phyloP scores from a whole-genome alignment of 2,113 vertebrate genomes.

The Pagrus major region DNA sequence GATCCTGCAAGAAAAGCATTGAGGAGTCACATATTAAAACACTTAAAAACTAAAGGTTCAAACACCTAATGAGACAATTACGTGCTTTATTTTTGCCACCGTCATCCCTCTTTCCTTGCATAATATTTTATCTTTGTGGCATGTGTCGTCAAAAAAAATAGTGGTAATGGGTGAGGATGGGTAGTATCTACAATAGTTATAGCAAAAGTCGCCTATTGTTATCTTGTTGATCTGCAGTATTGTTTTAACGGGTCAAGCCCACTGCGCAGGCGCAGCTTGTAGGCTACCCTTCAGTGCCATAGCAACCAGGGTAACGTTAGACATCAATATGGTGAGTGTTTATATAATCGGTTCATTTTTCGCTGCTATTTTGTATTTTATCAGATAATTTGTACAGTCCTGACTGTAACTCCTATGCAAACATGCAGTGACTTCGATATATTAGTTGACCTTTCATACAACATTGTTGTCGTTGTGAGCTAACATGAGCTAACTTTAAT shows the following conservation, averaged over 20 bases:
- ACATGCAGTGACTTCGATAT: accelerated
- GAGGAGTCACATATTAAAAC: neutral
- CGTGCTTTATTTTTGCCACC: neutral
- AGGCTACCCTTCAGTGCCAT: conserved; percentile 53
- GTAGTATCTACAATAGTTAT: neutral
- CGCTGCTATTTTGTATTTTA: neutral
- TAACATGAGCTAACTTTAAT: conserved; percentile 39
- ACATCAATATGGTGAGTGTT: conserved; percentile 67
- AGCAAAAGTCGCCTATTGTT: neutral
- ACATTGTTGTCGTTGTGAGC: neutral
- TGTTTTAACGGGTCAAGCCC: conserved; percentile 21
- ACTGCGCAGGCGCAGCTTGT: conserved; percentile 57
- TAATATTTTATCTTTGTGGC: neutral
- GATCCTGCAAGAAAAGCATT: neutral
- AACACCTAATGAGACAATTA: neutral
- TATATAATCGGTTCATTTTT: neutral
- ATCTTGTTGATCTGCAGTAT: neutral
- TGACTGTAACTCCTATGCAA: accelerated
- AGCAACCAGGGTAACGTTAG: conserved; percentile 65
- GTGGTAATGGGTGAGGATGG: too few species aligned
- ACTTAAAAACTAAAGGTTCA: neutral
- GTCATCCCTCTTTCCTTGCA: neutral
- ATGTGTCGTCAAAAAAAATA: neutral
- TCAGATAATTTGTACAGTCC: accelerated
- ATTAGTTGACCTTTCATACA: neutral